Conservation (phyloP, 2,113 vertebrate genomes). For the Ageneiosus marmoratus region DNA sequence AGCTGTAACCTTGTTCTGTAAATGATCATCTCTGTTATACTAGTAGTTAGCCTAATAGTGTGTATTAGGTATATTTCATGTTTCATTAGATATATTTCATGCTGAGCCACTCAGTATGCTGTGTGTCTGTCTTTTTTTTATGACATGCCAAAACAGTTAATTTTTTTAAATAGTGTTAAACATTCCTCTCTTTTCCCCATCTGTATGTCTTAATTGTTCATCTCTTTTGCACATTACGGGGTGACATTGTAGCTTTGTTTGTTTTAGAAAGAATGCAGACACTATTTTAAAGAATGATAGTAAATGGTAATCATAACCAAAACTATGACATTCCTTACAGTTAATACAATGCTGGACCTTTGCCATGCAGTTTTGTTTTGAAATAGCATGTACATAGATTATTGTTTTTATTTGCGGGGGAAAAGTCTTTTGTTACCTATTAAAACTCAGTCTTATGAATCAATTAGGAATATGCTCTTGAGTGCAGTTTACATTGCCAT, state of each 20-base stretch:
- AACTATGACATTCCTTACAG: slow-evolving; percentile 36
- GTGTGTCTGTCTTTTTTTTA: not conserved
- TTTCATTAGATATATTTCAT: not conserved
- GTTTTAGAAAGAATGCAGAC: not conserved
- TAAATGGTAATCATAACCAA: slow-evolving; percentile 9
- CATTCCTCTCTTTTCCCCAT: slow-evolving; percentile 15
- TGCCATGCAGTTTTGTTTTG: slow-evolving; percentile 7
- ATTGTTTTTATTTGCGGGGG: slow-evolving; percentile 16
- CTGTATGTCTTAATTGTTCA: slow-evolving; percentile 23
- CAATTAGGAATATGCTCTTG: not conserved
- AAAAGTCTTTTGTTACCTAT: slow-evolving; percentile 6
- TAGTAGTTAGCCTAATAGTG: not conserved
- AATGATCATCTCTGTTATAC: not conserved
- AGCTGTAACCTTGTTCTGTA: not conserved
- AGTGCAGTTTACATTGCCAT: slow-evolving; percentile 25
- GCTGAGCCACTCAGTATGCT: not conserved
- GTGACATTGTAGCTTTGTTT: not conserved
- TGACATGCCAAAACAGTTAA: slow-evolving; percentile 14
- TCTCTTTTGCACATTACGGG: slow-evolving; percentile 18
- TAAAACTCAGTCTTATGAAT: slow-evolving; percentile 16
- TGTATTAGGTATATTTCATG: not conserved
- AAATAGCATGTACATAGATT: slow-evolving; percentile 31
- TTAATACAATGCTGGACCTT: slow-evolving; percentile 39
- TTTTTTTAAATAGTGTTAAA: slow-evolving; percentile 14
- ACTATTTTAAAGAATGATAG: not conserved